Evolutionary conservation across 1,140 invertebrate genomes (phyloP).

Genomic region (Lordiphosa collinella): DNA sequence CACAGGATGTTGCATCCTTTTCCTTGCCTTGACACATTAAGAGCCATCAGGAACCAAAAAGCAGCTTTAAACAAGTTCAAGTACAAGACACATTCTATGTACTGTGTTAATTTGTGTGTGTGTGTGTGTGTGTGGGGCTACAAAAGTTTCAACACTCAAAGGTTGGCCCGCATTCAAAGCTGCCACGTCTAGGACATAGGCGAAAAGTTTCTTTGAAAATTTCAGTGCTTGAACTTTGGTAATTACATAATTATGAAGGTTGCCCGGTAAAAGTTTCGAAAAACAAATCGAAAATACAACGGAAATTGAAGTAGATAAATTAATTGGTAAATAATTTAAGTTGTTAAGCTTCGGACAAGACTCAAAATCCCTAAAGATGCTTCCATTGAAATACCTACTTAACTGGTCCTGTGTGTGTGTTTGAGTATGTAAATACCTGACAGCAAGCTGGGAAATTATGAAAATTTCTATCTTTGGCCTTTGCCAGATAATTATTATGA

Average conservation of each 20-base stretch:
- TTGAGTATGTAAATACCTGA: conserved; percentile 10
- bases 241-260: conserved; percentile 77
- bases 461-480: conserved; percentile 28
- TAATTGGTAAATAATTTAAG: conserved; percentile 70
- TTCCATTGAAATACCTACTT: background rate
- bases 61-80: conserved; percentile 14
- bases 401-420: conserved; percentile 9
- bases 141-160: conserved; percentile 51
- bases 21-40: background rate
- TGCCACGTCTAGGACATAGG: conserved; percentile 48
- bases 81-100: conserved; percentile 1
- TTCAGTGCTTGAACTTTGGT: conserved; percentile 54
- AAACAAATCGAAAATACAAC: conserved; percentile 42
- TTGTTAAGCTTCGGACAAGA: conserved; percentile 8
- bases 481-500: conserved; percentile 45
- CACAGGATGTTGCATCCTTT: conserved; percentile 27
- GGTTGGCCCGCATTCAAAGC: conserved; percentile 49
- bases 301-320: conserved; percentile 69
- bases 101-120: conserved; percentile 1
- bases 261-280: conserved; percentile 44
- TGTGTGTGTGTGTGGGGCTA: background rate
- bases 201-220: conserved; percentile 52
- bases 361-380: conserved; percentile 23
- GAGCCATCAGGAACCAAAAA: background rate
- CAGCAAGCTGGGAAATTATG: conserved; percentile 21